phyloP scores from a whole-genome alignment of 2,888 invertebrate genomes.

The Melanostoma scalare region DNA sequence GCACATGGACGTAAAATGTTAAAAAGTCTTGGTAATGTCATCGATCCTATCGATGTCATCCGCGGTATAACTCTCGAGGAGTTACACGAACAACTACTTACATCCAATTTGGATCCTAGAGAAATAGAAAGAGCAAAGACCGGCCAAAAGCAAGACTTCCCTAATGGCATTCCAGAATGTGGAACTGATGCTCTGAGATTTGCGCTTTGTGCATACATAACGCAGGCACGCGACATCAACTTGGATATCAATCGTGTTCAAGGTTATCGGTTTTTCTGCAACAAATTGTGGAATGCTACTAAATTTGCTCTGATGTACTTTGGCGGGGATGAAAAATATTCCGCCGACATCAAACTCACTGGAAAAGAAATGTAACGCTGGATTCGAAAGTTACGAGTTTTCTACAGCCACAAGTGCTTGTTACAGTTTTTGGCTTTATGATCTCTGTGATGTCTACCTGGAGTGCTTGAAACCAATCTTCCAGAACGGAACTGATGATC shows the following conservation, averaged over 20 bases:
- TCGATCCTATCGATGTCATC: slow-evolving; percentile 98
- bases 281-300: slow-evolving; percentile 99
- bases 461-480: slow-evolving; percentile 95
- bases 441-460: slow-evolving; percentile 98
- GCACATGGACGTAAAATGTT: slow-evolving; percentile 99
- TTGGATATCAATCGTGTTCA: slow-evolving; percentile 96
- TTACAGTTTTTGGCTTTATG: slow-evolving; percentile 98
- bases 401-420: slow-evolving; percentile 93
- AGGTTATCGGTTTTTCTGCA: slow-evolving; percentile 98
- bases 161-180: slow-evolving; percentile 97
- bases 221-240: slow-evolving; percentile 96
- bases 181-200: slow-evolving; percentile 86
- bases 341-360: slow-evolving; percentile 79
- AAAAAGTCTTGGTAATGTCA: slow-evolving; percentile 98
- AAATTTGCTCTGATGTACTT: slow-evolving; percentile 93
- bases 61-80: slow-evolving; percentile 91
- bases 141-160: slow-evolving; percentile 91
- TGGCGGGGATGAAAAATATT: slow-evolving; percentile 83
- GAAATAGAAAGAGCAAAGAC: slow-evolving; percentile 90
- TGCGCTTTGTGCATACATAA: slow-evolving; percentile 93
- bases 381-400: slow-evolving; percentile 93
- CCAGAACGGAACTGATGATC: slow-evolving; percentile 83
- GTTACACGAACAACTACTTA: slow-evolving; percentile 87
- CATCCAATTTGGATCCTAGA: slow-evolving; percentile 92
- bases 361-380: slow-evolving; percentile 87